phyloP scores from a whole-genome alignment of 2,113 vertebrate species.

The Embiotoca jacksoni region DNA sequence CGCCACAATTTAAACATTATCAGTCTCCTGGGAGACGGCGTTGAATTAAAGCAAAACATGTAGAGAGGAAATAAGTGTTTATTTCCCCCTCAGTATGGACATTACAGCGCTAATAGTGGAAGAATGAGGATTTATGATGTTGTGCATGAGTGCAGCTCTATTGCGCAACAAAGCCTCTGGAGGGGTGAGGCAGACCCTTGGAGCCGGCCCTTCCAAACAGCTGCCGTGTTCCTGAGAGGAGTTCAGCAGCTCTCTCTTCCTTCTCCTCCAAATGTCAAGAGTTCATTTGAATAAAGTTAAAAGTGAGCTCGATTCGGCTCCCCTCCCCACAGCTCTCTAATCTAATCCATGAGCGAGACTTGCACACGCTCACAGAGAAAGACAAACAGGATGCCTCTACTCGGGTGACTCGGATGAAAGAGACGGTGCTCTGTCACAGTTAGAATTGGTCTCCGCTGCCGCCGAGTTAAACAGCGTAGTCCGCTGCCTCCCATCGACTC shows the following conservation, averaged over 20 bases:
- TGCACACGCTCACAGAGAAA: constrained; percentile 55
- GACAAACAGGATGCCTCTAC: constrained; percentile 78
- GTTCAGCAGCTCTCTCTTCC: constrained; percentile 47
- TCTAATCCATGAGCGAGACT: constrained; percentile 57
- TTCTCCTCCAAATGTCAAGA: constrained; percentile 51
- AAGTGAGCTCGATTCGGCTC: constrained; percentile 60
- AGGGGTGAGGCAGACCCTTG: constrained; percentile 32
- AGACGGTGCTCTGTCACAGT: constrained; percentile 57
- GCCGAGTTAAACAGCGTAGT: constrained; percentile 18
- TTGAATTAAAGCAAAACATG: constrained; percentile 49
- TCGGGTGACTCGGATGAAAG: constrained; percentile 72
- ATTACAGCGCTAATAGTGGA: constrained; percentile 48
- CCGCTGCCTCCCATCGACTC: constrained; percentile 33
- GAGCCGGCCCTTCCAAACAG: constrained; percentile 59
- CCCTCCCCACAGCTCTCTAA: constrained; percentile 47
- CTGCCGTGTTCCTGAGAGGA: constrained; percentile 49
- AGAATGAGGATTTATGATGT: constrained; percentile 45
- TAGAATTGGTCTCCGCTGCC: constrained; percentile 53
- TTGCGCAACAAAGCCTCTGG: constrained; percentile 65
- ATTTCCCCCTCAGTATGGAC: constrained; percentile 44
- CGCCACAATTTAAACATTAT: constrained; percentile 37
- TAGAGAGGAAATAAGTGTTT: constrained; percentile 59
- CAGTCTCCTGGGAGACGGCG: constrained; percentile 33
- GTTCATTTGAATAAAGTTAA: constrained; percentile 76
- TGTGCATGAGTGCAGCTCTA: constrained; percentile 40